Evolutionary conservation across 1,140 invertebrate species (phyloP).

Genomic region (Ceratosolen solmsi): DNA sequence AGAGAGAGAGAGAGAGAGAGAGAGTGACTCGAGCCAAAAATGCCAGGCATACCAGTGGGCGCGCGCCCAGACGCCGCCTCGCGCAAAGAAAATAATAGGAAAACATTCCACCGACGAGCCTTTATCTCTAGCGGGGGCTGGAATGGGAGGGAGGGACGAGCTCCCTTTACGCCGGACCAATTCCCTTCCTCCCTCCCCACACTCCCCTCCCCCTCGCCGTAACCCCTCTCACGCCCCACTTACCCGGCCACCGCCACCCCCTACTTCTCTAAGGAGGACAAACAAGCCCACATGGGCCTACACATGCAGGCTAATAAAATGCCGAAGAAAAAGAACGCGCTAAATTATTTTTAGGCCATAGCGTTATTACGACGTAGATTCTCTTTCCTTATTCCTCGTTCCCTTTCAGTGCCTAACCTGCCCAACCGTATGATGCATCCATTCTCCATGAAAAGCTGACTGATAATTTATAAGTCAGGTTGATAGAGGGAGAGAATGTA

Average conservation of each 20-base stretch:
- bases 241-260: background rate
- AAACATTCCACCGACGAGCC: conserved; percentile 51
- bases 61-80: conserved; percentile 71
- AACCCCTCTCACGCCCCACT: background rate
- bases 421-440: no score
- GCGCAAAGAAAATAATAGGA: conserved; percentile 68
- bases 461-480: conserved; percentile 7
- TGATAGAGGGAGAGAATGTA: background rate
- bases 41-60: conserved; percentile 72
- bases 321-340: conserved; percentile 39
- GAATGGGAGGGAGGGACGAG: conserved; percentile 13
- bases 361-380: conserved; percentile 8
- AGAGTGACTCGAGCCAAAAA: conserved; percentile 59
- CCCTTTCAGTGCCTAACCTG: background rate
- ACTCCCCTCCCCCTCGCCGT: no score
- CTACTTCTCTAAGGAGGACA: conserved; percentile 3
- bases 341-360: conserved; percentile 42
- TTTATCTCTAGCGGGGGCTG: background rate
- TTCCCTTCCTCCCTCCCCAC: no score
- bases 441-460: background rate
- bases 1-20: conserved; percentile 18
- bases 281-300: conserved; percentile 34
- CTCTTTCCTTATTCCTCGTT: background rate
- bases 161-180: background rate
- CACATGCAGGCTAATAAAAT: conserved; percentile 42